These are phyloP conservation scores for Arnoldichthys spilopterus DNA, from an alignment of 2,797 vertebrate genomes.

Conservation along the genomic window DNA sequence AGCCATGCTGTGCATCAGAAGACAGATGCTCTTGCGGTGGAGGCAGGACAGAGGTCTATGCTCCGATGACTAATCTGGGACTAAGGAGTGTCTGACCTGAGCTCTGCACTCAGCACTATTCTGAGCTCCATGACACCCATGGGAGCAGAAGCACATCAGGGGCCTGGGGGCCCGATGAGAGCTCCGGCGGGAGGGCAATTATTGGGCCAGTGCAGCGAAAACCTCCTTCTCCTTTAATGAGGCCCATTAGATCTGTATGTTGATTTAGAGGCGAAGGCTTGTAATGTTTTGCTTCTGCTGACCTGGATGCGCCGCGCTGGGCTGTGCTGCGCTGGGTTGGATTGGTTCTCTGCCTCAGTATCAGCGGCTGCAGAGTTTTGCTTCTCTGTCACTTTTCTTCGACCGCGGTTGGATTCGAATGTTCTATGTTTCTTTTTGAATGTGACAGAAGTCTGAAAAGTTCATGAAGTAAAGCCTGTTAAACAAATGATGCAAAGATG, in stretches of 20 bases:
- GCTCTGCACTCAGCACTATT: conserved; percentile 33
- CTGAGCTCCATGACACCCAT: not conserved
- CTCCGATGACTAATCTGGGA: not conserved
- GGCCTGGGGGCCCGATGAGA: not conserved
- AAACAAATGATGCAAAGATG: no score
- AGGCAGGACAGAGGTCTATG: not conserved
- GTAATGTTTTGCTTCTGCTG: conserved; percentile 13
- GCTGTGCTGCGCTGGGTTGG: not conserved
- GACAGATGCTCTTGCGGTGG: not conserved
- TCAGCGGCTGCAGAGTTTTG: not conserved
- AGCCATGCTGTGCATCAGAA: not conserved
- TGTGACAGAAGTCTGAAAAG: no score
- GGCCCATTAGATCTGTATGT: conserved; percentile 3
- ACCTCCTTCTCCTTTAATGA: conserved; percentile 8
- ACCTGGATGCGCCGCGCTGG: no score
- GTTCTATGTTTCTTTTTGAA: no score
- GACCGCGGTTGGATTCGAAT: not conserved
- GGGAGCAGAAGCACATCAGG: conserved; percentile 4
- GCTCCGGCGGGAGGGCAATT: not conserved
- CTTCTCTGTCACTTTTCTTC: conserved; percentile 18
- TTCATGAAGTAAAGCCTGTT: no score
- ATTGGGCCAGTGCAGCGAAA: not conserved
- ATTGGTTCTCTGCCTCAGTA: not conserved
- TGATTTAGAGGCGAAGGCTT: conserved; percentile 7
- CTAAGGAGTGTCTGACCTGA: conserved; percentile 6